Conservation (phyloP, 2,113 vertebrate species). For the Thamnaconus septentrionalis region DNA sequence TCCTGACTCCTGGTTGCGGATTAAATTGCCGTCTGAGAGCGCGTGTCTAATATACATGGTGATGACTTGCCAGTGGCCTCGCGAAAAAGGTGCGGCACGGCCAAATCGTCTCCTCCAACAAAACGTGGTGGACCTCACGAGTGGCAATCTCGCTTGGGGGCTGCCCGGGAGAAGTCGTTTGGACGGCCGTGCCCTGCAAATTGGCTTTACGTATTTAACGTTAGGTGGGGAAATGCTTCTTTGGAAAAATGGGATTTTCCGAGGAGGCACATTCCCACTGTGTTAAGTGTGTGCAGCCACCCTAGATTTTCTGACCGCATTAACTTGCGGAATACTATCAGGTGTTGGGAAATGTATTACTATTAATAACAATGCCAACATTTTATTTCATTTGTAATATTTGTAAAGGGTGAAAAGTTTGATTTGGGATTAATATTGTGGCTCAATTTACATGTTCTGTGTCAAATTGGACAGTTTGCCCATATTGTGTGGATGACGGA, state of each 20-base stretch:
- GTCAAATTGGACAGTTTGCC: too few species aligned
- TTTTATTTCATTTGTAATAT: too few species aligned
- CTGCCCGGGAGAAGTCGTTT: slow-evolving; percentile 49
- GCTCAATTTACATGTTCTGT: too few species aligned
- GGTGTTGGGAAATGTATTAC: too few species aligned
- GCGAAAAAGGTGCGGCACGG: slow-evolving; percentile 34
- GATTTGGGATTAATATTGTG: too few species aligned
- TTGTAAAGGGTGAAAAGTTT: too few species aligned
- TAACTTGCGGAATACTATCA: too few species aligned
- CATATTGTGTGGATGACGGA: background rate
- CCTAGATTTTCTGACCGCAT: too few species aligned
- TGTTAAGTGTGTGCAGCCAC: too few species aligned
- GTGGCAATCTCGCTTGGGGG: slow-evolving; percentile 43
- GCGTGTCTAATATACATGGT: slow-evolving; percentile 67
- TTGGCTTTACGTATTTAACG: slow-evolving; percentile 40
- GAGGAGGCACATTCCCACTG: background rate
- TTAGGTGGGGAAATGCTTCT: slow-evolving; percentile 5
- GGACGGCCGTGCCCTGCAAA: slow-evolving; percentile 16
- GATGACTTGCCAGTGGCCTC: slow-evolving; percentile 51
- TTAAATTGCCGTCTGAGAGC: slow-evolving; percentile 59
- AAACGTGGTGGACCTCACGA: slow-evolving; percentile 55
- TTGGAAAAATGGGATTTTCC: background rate
- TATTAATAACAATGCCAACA: too few species aligned
- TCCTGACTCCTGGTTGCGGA: slow-evolving; percentile 51
- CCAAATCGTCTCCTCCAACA: slow-evolving; percentile 60